Evolutionary conservation across 2,113 vertebrate species (phyloP), one percentile per base, ranked within the genome.

Genomic region (Sapayoa aenigma): DNA sequence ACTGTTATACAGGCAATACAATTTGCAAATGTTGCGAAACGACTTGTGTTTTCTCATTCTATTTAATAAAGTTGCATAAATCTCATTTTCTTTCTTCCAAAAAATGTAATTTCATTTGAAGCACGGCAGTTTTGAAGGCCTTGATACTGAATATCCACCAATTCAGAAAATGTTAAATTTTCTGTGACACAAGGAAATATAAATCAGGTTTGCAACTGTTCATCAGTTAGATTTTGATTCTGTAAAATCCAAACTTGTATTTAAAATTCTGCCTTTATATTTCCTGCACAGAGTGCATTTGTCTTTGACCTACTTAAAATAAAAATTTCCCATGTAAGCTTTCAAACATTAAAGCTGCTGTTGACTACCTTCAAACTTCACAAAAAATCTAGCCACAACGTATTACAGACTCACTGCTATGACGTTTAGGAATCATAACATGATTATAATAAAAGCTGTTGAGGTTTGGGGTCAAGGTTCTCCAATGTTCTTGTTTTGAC

Each of bases 381-480:
- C 46, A 90, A 6, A 75, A 88, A 86, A 75, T 75, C 46, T 42
- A 73, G 41, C 23, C 53, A 25, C 28, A 46, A 9, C 20, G 4
- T 67, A 52, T 56, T 90, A 72, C 86, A 82, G 31, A 74, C 31
- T 58, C n/a, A 46, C 53, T 89, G 44, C 52, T 80, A 28, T 86
- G 46, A 91, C 69, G 39, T 80, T 90, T 84, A 79, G 31, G n/a
- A 82, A 89, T 76, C 84, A 81, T 68, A 93, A 94, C 46, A 1
- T 46, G 42, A 73, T 76, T 90, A 39, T 13, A 85, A 42, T 53
- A 71, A 94, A 87, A 66, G 42, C 37, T 90, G 19, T 50, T 93
- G 66, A 92, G 62, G 73, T 94, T 90, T 94, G 65, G 92, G 91
- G 46, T 82, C 53, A 87, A 78, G 41, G 83, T 94, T 95, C 67